Conservation (phyloP, 2,113 vertebrate species). For the Potamarius usumacintae region DNA sequence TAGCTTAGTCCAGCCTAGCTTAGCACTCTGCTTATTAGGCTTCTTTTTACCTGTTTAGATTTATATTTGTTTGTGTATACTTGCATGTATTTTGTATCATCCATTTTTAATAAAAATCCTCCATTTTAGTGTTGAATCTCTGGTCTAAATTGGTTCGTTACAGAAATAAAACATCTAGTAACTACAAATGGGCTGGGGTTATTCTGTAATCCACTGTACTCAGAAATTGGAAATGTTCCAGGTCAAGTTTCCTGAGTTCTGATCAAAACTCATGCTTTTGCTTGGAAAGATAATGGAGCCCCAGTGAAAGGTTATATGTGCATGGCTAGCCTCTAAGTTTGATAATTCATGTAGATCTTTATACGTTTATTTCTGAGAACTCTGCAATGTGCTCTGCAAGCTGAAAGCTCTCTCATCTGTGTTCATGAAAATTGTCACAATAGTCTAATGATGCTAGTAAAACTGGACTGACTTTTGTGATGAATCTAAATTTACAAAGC, state of each 20-base stretch:
- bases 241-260: neutral
- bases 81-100: neutral
- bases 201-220: neutral
- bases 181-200: neutral
- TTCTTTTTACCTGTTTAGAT: neutral
- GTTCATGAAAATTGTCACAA: neutral
- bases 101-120: neutral
- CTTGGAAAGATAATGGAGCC: neutral
- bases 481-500: neutral
- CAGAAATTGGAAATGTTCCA: neutral
- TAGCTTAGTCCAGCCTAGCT: neutral
- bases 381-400: neutral
- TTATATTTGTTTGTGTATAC: neutral
- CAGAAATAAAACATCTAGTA: neutral
- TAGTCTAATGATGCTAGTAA: neutral
- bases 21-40: neutral
- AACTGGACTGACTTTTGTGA: neutral
- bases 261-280: neutral
- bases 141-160: neutral
- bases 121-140: neutral
- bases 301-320: neutral
- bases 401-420: neutral
- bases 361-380: neutral
- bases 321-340: neutral
- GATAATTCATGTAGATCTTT: no score